Percentiles rank a stretch among this genome's conserved stretches.
phyloP scores from a whole-genome alignment of 1,140 invertebrate species.

The Macrostomum lignano region DNA sequence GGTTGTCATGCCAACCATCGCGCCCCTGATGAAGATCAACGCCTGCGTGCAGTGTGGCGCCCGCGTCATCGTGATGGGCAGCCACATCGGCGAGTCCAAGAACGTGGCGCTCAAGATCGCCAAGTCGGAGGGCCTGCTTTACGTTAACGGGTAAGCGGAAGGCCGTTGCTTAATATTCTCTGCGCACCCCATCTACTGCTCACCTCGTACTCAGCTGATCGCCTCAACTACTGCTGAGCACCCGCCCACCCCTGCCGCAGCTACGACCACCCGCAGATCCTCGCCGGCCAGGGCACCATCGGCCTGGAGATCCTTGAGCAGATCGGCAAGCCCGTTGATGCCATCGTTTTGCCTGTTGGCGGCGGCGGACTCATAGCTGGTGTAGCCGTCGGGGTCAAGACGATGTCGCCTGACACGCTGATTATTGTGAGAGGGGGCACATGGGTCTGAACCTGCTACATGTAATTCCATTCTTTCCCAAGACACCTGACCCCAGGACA shows the following conservation, averaged over 20 bases:
- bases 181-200: no score
- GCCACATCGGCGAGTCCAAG: constrained; percentile 2
- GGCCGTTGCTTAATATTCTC: no score
- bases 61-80: constrained; percentile 48
- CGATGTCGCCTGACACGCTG: constrained; percentile 42
- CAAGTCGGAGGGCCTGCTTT: neutral
- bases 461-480: neutral
- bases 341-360: constrained; percentile 45
- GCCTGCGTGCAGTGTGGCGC: constrained; percentile 53
- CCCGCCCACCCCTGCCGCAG: no score
- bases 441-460: neutral
- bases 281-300: constrained; percentile 68
- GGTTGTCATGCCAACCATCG: constrained; percentile 57
- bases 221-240: no score
- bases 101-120: constrained; percentile 2
- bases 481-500: no score
- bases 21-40: constrained; percentile 55
- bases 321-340: constrained; percentile 30
- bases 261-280: constrained; percentile 66
- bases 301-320: constrained; percentile 66
- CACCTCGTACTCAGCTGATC: no score
- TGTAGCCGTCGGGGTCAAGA: constrained; percentile 53
- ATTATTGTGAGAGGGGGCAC: no score
- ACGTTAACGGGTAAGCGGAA: constrained; percentile 8
- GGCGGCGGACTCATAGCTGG: constrained; percentile 64